Evolutionary conservation across 2,797 vertebrate species (phyloP).

Genomic region (Natrix natrix): DNA sequence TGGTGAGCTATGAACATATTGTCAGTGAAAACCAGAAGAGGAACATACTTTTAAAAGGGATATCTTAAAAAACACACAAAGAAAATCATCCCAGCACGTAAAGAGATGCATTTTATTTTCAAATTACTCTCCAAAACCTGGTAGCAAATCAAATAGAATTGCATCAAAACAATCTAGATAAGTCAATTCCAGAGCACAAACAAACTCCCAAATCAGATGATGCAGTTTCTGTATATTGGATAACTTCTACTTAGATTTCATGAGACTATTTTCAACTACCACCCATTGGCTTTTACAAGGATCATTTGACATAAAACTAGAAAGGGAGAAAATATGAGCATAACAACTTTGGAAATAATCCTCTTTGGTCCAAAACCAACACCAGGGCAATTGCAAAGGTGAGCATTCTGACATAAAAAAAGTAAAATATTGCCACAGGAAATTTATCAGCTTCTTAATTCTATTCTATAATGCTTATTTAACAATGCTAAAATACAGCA

Average conservation of each 20-base stretch:
- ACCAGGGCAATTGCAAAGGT: background rate
- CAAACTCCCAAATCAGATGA: background rate
- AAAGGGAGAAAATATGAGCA: background rate
- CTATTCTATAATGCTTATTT: background rate
- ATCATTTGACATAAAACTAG: background rate
- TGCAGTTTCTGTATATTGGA: background rate
- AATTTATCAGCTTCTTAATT: conserved; percentile 17
- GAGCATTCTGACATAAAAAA: background rate
- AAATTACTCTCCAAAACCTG: background rate
- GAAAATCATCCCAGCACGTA: background rate
- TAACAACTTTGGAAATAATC: background rate
- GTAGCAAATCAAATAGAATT: background rate
- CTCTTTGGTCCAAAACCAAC: background rate
- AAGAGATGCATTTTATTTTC: background rate
- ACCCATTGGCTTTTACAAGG: background rate
- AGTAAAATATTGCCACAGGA: background rate
- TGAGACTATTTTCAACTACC: background rate
- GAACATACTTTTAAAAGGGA: background rate
- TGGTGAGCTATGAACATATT: background rate
- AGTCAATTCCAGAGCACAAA: background rate
- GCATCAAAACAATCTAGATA: background rate
- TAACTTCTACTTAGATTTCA: background rate
- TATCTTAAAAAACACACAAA: background rate
- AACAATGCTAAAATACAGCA: background rate
- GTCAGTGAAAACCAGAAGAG: background rate